A percentile compares a stretch with the other conserved stretches of the same genome.
These are phyloP conservation scores for Siphamia tubifer DNA, from an alignment of 2,113 vertebrate species.

Conservation along the genomic window DNA sequence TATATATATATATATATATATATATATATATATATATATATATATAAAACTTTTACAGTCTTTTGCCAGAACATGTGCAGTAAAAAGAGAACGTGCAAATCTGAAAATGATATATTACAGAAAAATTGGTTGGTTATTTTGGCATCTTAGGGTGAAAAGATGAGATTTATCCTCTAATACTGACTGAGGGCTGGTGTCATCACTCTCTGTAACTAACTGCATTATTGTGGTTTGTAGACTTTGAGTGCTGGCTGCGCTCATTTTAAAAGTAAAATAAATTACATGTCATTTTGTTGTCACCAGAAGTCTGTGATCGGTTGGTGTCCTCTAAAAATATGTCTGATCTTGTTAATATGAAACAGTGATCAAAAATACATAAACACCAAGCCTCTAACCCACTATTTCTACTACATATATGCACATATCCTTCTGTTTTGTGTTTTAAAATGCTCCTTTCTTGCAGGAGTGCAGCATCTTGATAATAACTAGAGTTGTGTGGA, in stretches of 20 bases:
- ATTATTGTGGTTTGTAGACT: conserved; percentile 34
- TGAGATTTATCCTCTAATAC: conserved; percentile 54
- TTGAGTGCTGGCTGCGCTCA: not conserved
- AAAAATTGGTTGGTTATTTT: conserved; percentile 33
- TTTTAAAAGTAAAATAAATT: conserved; percentile 24
- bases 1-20: conserved; percentile 12
- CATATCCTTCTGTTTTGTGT: not conserved
- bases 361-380: not conserved
- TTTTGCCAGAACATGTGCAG: not conserved
- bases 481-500: conserved; percentile 33
- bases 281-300: conserved; percentile 13
- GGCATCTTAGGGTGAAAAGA: conserved; percentile 8
- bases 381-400: not conserved
- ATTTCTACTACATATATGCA: not conserved
- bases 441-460: conserved; percentile 1
- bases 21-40: conserved; percentile 7
- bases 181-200: conserved; percentile 52
- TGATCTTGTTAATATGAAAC: not conserved
- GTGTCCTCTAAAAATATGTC: not conserved
- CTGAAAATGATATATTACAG: conserved; percentile 3
- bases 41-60: not conserved
- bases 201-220: conserved; percentile 39
- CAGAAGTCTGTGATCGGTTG: conserved; percentile 9
- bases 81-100: conserved; percentile 4
- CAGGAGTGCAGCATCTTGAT: conserved; percentile 17